Evolutionary conservation across 2,797 vertebrate genomes (phyloP), one percentile per base, ranked within the genome.

Genomic region (Malacoraja senta): DNA sequence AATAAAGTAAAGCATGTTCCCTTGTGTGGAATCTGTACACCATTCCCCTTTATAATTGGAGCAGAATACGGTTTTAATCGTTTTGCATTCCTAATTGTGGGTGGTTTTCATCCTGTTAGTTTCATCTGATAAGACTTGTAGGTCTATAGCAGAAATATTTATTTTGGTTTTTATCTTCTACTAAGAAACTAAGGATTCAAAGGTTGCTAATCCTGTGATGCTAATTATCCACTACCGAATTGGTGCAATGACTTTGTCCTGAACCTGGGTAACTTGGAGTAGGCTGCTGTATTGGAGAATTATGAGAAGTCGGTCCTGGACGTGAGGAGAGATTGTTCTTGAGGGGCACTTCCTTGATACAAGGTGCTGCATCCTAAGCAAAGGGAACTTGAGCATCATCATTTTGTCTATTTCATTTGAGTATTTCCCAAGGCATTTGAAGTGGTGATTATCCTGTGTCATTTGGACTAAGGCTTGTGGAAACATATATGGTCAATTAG

Each of bases 101-200:
- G 90, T 74, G 29, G 9, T 74, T 92, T 91, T 91, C n/a, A 26
- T 10, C 35, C 71, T 44, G 21, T 88, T 38, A 19, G 68, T 72
- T 44, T 91, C 53, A 63, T 71, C 44, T 53, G 38, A 17, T 74
- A 44, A 92, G 71, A 26, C 35, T 92, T 92, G 72, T 74, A 76
- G 38, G 74, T n/a, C 10, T 58, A 71, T 76, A n/a, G 90, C 90
- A 92, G 72, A 92, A 92, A 76, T 15, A 26, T 76, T 76, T 92
- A 6, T 92, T n/a, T 24, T 74, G 90, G 71, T 76, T 92, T 91
- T 92, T 92, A 38, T 92, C 38, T 91, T 72, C 88, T 76, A 53
- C 71, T 76, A 76, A 92, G 71, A 76, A 92, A 35, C 90, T 92
- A 71, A 71, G 90, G 71, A 92, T 92, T 74, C 38, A 76, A 92